Evolutionary conservation across 2,888 invertebrate genomes (phyloP), one percentile per base, ranked within the genome.

Genomic region (Melinopterus prodromus): DNA sequence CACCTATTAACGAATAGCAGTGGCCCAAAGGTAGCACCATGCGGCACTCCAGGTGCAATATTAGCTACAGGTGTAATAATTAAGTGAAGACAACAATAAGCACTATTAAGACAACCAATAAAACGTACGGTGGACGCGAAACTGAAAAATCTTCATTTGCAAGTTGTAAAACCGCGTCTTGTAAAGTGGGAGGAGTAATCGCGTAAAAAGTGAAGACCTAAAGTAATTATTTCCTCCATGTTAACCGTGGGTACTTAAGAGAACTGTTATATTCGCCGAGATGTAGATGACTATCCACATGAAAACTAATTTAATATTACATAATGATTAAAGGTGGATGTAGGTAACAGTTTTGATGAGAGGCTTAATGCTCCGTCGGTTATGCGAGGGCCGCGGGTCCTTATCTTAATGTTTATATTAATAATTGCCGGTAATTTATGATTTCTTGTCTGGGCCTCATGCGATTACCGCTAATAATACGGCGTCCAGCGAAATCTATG

Each of bases 281-380:
- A 53, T 12, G 53, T 53, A 53, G 53, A 53, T 53, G 53, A 12
- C 9, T 53, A 53, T 53, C 53, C 53, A 53, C 5, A 12, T 9
- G 53, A 53, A 53, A 53, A 53, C 53, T 53, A 53, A 53, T 53
- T 53, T 53, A 53, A 53, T 53, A 53, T 53, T 53, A 53, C 53
- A 53, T 53, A 53, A 53, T 53, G 53, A 53, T 53, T 53, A 53
- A 53, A 53, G 53, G 53, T 53, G 53, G 53, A 9, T 53, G 9
- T 53, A 6, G 53, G 53, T 12, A 53, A 53, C 53, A 12, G 53
- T 53, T 53, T 53, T 53, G 53, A 53, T 53, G 53, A 53, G 53
- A 53, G 53, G 26, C 26, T 26, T 26, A 26, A 53, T 53, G 53
- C 53, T 53, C 12, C 53, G 53, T 9, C 53, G 53, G 53, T 12